phyloP scores from a whole-genome alignment of 2,797 vertebrate genomes.

The Cynodonichthys magdalenae region DNA sequence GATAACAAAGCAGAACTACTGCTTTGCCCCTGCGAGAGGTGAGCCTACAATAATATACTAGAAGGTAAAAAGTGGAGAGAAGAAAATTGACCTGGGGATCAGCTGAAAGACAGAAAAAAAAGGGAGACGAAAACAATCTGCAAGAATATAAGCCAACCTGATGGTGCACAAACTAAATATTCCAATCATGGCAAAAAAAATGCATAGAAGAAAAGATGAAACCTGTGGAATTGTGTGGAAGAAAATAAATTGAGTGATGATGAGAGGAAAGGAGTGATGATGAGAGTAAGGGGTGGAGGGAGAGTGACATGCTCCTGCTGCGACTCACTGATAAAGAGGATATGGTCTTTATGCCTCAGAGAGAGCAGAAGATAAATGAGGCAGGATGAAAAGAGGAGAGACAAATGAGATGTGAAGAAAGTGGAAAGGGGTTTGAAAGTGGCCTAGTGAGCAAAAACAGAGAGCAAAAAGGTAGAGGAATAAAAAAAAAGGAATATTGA shows the following conservation, averaged over 20 bases:
- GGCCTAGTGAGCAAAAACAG: constrained; percentile 27
- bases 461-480: neutral
- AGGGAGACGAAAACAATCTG: constrained; percentile 26
- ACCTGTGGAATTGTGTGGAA: constrained; percentile 13
- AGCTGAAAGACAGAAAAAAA: constrained; percentile 23
- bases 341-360: constrained; percentile 44
- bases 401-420: constrained; percentile 43
- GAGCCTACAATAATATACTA: constrained; percentile 8
- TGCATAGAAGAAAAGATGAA: constrained; percentile 19
- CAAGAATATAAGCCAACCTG: constrained; percentile 22
- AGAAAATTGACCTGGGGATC: constrained; percentile 14
- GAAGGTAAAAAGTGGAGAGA: constrained; percentile 8
- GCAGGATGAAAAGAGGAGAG: constrained; percentile 46
- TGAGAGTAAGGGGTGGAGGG: constrained; percentile 38
- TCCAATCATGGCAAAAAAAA: constrained; percentile 23
- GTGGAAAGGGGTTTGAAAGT: constrained; percentile 29
- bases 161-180: constrained; percentile 26
- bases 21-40: constrained; percentile 5
- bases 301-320: constrained; percentile 56
- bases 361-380: constrained; percentile 55
- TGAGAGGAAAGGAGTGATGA: constrained; percentile 38
- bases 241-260: constrained; percentile 27
- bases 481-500: constrained; percentile 13
- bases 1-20: neutral
- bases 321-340: constrained; percentile 60